Base-by-base conservation (phyloP, 2,888 invertebrate species). In the Elaeidobius kamerunicus region DNA sequence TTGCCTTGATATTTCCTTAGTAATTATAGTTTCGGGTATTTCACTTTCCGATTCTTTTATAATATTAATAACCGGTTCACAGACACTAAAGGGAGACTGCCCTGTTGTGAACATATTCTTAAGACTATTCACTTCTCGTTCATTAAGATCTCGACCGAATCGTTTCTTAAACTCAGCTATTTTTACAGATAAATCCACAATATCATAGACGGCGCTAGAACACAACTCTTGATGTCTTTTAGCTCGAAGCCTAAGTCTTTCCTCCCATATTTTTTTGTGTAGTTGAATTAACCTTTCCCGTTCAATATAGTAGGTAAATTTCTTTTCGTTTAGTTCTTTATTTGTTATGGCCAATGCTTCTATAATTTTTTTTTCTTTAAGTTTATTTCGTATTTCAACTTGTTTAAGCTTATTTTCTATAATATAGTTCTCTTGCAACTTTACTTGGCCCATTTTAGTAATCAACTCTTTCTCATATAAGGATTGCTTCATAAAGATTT, bases 391-490 rank as follows among this genome's bases (percentile, higher is more conserved):
- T 51, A 78, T 74, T 30, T 72, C 74, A 62, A 80, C 76, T 3
- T 79, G 75, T 39, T 75, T 69, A 38, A 72, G 68, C 62, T 79
- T 75, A 63, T 82, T 82, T 42, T 76, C 71, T 1, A 75, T 67
- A 58, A 84, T 74, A 57, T 76, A 74, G 32, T 78, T 75, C 28
- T 78, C 79, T 60, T 82, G 78, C 41, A 79, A 75, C 46, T 81
- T 78, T 0, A 83, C 77, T 66, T 83, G 81, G 69, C 78, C 78
- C 52, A 85, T 71, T 70, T 82, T 82, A 28, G 78, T 77, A 39
- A 79, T 75, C 73, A 85, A 80, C 68, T 81, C 80, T 65, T 83
- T 84, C 63, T 85, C 85, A 66, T 80, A 83, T 36, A 77, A 74
- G 1, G 83, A 81, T 54, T 84, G 75, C 62, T 80, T 79, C 66